Evolutionary conservation across 2,888 invertebrate species (phyloP).

Genomic region (Dicyrtoma fusca): DNA sequence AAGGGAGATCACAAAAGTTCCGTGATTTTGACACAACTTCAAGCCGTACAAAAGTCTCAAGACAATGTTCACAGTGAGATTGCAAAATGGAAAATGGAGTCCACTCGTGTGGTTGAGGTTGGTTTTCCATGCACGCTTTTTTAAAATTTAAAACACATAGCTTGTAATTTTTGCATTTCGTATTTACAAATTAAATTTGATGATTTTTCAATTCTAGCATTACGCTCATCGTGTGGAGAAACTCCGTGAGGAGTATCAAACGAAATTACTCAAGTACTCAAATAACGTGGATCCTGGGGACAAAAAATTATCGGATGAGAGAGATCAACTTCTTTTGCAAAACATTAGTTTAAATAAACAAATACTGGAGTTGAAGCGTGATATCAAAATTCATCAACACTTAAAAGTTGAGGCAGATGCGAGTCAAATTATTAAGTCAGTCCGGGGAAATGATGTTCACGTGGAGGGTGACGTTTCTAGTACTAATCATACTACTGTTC

Average conservation of each 20-base stretch:
- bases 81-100: constrained; percentile 45
- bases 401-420: constrained; percentile 10
- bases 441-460: constrained; percentile 3
- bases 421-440: constrained; percentile 1
- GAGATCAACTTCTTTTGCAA: constrained; percentile 21
- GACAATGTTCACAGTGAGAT: constrained; percentile 41
- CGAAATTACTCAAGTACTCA: constrained; percentile 42
- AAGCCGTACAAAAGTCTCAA: constrained; percentile 45
- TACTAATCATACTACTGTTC: background rate
- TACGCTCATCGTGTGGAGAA: constrained; percentile 43
- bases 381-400: constrained; percentile 28
- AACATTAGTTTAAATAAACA: constrained; percentile 25
- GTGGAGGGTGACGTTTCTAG: background rate
- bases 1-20: constrained; percentile 45
- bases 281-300: background rate
- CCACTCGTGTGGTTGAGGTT: constrained; percentile 45
- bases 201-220: constrained; percentile 34
- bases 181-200: too few species aligned
- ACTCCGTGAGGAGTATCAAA: constrained; percentile 43
- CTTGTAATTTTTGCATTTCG: background rate
- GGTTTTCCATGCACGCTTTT: constrained; percentile 28
- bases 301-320: constrained; percentile 3
- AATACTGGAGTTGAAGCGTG: constrained; percentile 22
- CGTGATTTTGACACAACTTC: constrained; percentile 45
- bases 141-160: too few species aligned